Percentiles rank a stretch among this genome's conserved stretches.
These are phyloP conservation scores for Dasypus novemcinctus DNA, from an alignment of 2,113 vertebrate genomes.

Conservation along the genomic window DNA sequence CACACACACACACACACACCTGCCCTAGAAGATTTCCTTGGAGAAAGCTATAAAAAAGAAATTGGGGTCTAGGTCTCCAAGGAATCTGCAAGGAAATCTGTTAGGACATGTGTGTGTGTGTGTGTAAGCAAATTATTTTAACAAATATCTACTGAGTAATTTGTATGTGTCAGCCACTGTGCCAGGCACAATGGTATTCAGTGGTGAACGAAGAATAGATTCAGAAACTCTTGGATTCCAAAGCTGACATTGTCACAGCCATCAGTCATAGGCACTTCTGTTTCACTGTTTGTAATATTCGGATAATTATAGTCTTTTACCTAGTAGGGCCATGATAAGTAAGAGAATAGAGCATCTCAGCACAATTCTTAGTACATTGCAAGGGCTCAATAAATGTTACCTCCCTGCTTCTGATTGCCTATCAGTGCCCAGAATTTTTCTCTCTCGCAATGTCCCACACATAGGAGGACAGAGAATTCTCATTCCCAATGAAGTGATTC, in stretches of 20 bases:
- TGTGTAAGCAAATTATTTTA: neutral
- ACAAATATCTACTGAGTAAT: neutral
- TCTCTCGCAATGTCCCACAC: neutral
- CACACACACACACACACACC: too few species aligned
- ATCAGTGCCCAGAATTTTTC: neutral
- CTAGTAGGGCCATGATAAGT: neutral
- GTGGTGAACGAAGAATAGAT: neutral
- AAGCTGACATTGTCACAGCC: neutral
- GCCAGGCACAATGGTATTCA: neutral
- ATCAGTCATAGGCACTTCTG: neutral
- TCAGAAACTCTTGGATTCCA: neutral
- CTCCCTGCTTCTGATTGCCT: neutral
- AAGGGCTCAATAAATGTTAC: neutral
- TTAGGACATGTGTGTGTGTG: too few species aligned
- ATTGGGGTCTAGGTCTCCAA: too few species aligned
- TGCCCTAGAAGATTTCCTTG: too few species aligned
- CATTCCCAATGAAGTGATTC: neutral
- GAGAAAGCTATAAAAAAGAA: too few species aligned
- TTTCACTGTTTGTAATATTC: neutral
- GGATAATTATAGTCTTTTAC: neutral
- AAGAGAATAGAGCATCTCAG: neutral
- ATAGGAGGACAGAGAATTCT: neutral
- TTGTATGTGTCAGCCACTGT: neutral
- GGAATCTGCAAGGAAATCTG: too few species aligned
- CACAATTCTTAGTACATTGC: neutral